Evolutionary conservation across 64 coral and sea anemone genomes (phyloP), one percentile per base, ranked within the genome.

Genomic region (Montipora capricornis): DNA sequence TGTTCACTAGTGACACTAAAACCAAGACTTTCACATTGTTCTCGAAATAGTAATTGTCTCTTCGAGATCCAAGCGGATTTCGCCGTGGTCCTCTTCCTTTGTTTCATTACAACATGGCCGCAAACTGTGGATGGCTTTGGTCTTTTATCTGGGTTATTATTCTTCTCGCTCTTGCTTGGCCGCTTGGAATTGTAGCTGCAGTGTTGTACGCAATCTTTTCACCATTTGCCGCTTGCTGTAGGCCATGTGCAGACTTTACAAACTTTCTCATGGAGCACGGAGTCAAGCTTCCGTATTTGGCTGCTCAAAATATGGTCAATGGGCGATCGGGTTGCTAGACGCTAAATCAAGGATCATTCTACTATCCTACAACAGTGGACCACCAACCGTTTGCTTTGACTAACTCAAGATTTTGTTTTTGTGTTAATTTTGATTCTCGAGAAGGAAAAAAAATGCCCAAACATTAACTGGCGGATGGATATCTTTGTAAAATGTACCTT

Each of bases 151-250:
- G 92, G 98, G 47, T 99, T 68, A 68, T 96, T 14, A 75, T 93
- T 89, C 89, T 99, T 8, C 37, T 99, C 5, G 74, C 53, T 6
- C 46, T 99, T 2, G 98, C 95, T 55, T 99, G 98, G 98, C 98
- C 95, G 0, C 68, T 96, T 5, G 98, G 95, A 1, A 94, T 96
- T 73, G 8, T 95, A 26, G 98, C 95, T 14, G 98, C 95, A 1
- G 92, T 99, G n/a, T 78, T 99, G n/a, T 99, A 99, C 76, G 98
- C 95, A 22, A 47, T 96, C 17, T 83, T 99, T 53, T 99, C 98
- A 57, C 98, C 98, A 15, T 99, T 99, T 61, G 89, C 95, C 19
- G 98, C 98, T 5, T 99, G 98, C 64, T 99, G 98, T 81, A 92
- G 15, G 50, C 92, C 83, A 9, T 99, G 92, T 92, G 80, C 64